A percentile compares a stretch with the other conserved stretches of the same genome.
Conservation (phyloP, 2,797 vertebrate genomes). For the Sebastiscus tertius region DNA sequence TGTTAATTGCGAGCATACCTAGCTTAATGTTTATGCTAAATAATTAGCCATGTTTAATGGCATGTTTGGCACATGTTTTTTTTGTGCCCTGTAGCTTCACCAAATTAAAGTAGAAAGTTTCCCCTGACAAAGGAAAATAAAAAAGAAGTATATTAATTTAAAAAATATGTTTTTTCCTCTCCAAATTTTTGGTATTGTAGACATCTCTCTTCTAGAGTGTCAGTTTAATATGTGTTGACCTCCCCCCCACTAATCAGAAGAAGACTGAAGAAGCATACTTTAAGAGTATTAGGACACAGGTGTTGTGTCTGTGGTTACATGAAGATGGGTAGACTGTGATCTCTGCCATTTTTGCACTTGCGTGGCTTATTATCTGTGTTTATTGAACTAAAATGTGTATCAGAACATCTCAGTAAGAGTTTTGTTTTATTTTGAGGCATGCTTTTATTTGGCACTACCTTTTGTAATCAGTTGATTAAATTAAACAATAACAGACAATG, state of each 20-base stretch:
- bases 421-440: background rate
- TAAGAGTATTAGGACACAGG: background rate
- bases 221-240: background rate
- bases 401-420: background rate
- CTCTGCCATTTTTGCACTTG: background rate
- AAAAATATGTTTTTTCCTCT: background rate
- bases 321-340: background rate
- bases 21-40: background rate
- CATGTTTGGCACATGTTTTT: background rate
- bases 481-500: background rate
- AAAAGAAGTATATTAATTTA: background rate
- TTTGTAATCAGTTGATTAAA: conserved; percentile 7
- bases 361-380: background rate
- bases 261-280: background rate
- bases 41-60: background rate
- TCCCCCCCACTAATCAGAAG: background rate
- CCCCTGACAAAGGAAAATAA: background rate
- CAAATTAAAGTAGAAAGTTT: background rate
- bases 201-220: background rate
- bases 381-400: conserved; percentile 2
- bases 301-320: background rate
- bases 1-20: background rate
- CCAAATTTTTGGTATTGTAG: background rate
- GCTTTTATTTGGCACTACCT: background rate
- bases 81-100: background rate